Evolutionary conservation across 2,113 vertebrate genomes (phyloP).

Genomic region (Chlorodrepanis virens): DNA sequence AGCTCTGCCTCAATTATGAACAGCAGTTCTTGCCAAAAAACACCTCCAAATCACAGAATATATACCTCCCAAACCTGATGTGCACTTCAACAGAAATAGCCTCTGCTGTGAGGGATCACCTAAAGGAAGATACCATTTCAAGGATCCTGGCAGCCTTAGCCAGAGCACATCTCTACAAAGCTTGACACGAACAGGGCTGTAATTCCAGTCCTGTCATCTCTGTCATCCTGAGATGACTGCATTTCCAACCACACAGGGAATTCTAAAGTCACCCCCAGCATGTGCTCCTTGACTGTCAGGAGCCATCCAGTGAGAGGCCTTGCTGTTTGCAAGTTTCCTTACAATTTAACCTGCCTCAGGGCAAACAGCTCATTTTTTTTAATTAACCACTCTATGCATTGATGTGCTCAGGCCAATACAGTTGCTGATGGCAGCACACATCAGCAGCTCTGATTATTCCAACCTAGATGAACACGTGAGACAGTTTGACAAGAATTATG

Average conservation of each 20-base stretch:
- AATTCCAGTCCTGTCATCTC: not conserved
- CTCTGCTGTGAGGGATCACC: not conserved
- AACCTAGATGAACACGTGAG: not conserved
- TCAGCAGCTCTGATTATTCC: not conserved
- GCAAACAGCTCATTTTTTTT: not conserved
- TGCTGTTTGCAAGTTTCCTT: not conserved
- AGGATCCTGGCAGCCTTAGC: not conserved
- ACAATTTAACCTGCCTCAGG: not conserved
- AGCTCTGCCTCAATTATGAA: not conserved
- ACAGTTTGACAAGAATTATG: not conserved
- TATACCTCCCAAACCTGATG: not conserved
- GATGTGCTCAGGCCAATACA: not conserved
- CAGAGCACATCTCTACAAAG: not conserved
- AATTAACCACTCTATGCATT: not conserved
- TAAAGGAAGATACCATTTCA: not conserved
- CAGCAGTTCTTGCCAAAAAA: not conserved
- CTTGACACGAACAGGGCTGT: not conserved
- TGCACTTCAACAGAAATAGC: not conserved
- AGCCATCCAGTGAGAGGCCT: not conserved
- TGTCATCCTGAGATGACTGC: not conserved
- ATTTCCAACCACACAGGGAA: not conserved
- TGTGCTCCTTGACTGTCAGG: not conserved
- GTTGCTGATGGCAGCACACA: not conserved
- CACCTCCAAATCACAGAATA: not conserved
- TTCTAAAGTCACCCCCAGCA: not conserved